Evolutionary conservation across 1,140 invertebrate species (phyloP), one percentile per base, ranked within the genome.

Genomic region (Fopius arisanus): DNA sequence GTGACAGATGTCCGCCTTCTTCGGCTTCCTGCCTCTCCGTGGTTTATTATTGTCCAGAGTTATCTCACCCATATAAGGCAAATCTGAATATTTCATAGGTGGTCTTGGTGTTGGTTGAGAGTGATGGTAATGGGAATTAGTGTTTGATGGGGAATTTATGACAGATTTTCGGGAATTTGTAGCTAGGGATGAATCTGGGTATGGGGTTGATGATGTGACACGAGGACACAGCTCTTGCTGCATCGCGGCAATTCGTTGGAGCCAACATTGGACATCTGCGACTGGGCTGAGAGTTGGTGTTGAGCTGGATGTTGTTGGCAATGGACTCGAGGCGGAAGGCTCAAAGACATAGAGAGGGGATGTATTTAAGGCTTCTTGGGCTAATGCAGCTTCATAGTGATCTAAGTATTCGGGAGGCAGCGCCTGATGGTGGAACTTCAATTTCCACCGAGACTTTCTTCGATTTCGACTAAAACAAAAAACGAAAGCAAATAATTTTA

Each of bases 51-150:
- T 95, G 81, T 96, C 94, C 70, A 96, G 82, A 0, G 94, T 96
- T 88, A 96, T 95, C 81, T 96, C 95, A 1, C 95, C 95, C 94
- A 96, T 96, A 83, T 96, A 96, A 0, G 95, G 95, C 3, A 96
- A 86, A 79, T 96, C 94, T n/a, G 93, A 91, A 78, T 94, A 95
- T 65, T 93, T 93, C 70, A 94, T 89, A 0, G 90, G 87, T 31
- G 89, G 88, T 28, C 77, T 84, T 68, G 73, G 86, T 74, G 41
- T 23, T 77, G 78, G 63, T 74, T 69, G 19, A 62, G 77, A 67
- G 16, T 63, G 71, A 10, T 73, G 77, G 33, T 16, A 78, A 33
- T 2, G 80, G 31, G 75, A 82, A 40, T 70, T 33, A 62, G 82
- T 2, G 79, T 84, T 68, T 79, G 67, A 74, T 3, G 77, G 75